Evolutionary conservation across 2,113 vertebrate genomes (phyloP).

Genomic region (Struthio camelus): DNA sequence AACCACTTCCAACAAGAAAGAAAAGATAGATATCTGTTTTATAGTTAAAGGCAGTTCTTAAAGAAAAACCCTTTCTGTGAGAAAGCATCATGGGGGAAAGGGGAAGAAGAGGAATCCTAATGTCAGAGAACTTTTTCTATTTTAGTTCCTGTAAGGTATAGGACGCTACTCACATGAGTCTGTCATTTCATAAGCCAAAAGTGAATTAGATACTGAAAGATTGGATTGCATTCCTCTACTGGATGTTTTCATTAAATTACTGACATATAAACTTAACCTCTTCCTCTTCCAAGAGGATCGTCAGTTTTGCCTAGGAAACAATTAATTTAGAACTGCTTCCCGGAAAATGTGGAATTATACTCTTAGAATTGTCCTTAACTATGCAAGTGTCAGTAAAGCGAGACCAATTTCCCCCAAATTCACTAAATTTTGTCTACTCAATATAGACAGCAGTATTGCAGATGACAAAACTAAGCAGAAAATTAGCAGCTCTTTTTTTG

Average conservation of each 20-base stretch:
- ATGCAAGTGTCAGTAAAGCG: neutral
- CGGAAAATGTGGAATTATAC: neutral
- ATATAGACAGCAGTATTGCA: neutral
- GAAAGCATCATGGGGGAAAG: too few relatives aligned
- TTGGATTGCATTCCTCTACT: neutral
- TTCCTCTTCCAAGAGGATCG: neutral
- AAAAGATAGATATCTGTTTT: neutral
- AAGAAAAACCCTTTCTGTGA: neutral
- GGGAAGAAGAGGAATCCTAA: neutral
- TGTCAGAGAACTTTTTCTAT: too few relatives aligned
- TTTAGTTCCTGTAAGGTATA: neutral
- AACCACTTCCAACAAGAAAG: constrained; percentile 50
- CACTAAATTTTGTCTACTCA: neutral
- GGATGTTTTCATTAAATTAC: neutral
- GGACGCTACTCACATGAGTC: neutral
- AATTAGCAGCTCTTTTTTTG: neutral
- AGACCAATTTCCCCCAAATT: too few relatives aligned
- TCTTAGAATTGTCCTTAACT: neutral
- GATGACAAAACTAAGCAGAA: neutral
- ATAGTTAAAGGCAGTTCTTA: neutral
- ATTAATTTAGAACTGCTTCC: neutral
- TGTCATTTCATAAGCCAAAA: neutral
- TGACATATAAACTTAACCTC: neutral
- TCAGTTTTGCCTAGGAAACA: neutral
- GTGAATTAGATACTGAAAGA: neutral